Evolutionary conservation across 2,113 vertebrate species (phyloP).

Genomic region (Tenrec ecaudatus): DNA sequence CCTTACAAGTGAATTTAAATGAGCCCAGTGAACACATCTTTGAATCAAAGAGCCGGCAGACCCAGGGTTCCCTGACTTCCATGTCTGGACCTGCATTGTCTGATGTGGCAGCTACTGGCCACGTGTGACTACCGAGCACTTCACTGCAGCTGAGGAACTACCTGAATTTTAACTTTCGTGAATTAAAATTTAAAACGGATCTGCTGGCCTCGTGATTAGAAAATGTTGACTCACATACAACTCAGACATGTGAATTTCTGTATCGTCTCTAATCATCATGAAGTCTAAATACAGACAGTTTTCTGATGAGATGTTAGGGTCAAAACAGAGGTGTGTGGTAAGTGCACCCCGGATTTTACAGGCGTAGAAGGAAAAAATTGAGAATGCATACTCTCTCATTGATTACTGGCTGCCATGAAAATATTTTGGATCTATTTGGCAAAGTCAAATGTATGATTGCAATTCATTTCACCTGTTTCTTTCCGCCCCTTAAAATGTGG

Average conservation of each 20-base stretch:
- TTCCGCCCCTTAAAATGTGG: not conserved
- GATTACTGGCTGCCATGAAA: not conserved
- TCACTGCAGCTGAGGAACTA: not conserved
- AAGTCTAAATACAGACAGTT: not conserved
- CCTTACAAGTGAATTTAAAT: not conserved
- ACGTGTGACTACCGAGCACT: not conserved
- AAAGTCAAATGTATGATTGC: constrained; percentile 21
- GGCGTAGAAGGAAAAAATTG: not conserved
- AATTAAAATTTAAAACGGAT: not conserved
- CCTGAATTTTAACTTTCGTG: not conserved
- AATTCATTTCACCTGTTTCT: not conserved
- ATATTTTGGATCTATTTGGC: not conserved
- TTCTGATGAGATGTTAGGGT: constrained; percentile 47
- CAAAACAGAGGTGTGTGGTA: not conserved
- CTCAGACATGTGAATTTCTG: not conserved
- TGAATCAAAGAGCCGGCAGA: not conserved
- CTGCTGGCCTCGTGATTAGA: not conserved
- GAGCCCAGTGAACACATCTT: not conserved
- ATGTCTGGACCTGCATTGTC: not conserved
- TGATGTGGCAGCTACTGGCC: not conserved
- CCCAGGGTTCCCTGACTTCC: not conserved
- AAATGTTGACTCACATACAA: not conserved
- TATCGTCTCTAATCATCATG: not conserved
- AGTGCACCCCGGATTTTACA: not conserved
- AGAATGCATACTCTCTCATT: not conserved